Evolutionary conservation across 2,888 invertebrate genomes (phyloP), one percentile per base, ranked within the genome.

Genomic region (Drosophila incognita): DNA sequence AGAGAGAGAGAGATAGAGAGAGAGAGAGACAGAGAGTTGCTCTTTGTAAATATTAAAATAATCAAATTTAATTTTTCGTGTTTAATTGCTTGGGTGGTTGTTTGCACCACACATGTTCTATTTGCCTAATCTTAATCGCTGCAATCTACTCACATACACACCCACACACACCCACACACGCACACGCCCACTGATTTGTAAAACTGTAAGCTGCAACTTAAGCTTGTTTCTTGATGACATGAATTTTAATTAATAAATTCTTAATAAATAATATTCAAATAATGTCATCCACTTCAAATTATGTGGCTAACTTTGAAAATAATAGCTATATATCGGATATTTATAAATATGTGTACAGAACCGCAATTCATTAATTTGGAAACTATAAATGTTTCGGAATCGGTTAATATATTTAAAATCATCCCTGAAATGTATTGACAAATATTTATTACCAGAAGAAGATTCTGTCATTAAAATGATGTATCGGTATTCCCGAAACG

Each of bases 11-110:
- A 24, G 24, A 24, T 1, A 24, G 0, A 24, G 24, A 24, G 24
- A 24, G 24, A 24, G 48, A 21, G 7, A 18, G 8, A 24, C 29
- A 33, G 33, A 8, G 35, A 8, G 15, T 4, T 27, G 31, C 59
- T 49, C 42, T 71, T 54, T 69, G 73, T 48, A 89, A 89, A 85
- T 85, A 87, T 85, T 89, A 70, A 87, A 87, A 83, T 83, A 87
- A 84, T 87, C 87, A 86, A 87, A 81, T 83, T 79, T 81, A 57
- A 76, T 76, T 89, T 76, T 73, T 67, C 56, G 36, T 75, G 68
- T 64, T 66, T 85, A 88, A 85, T 84, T 85, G 83, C 80, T 81
- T 70, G 72, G 86, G 81, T 57, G 62, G 70, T 69, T 73, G 70
- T 68, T 66, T 60, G 40, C 63, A 60, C n/a, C 62, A 67, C 31